Percentiles rank a stretch among this genome's conserved stretches.
Conservation (phyloP, 2,797 vertebrate species). For the Anniella stebbinsi region DNA sequence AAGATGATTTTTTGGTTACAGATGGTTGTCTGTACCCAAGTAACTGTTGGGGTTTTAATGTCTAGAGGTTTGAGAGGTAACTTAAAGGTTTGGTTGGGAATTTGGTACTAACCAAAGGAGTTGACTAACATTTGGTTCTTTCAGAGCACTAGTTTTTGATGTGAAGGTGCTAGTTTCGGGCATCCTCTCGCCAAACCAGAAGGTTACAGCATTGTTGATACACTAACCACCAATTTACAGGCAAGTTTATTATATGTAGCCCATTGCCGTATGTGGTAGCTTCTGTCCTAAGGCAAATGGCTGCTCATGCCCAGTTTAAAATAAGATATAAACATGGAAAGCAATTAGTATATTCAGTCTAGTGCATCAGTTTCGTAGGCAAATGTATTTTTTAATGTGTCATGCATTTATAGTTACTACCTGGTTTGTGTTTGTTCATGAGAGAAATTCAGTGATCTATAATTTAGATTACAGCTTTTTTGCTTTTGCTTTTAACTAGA, state of each 20-base stretch:
- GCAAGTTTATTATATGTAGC: background rate
- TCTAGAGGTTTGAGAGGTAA: background rate
- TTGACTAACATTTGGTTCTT: background rate
- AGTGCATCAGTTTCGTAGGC: background rate
- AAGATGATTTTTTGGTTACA: background rate
- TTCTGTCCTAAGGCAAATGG: background rate
- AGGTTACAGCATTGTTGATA: background rate
- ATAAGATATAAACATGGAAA: background rate
- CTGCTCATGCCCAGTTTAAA: background rate
- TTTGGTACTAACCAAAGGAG: background rate
- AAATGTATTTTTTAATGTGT: background rate
- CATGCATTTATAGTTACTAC: no score
- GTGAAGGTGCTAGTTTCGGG: background rate
- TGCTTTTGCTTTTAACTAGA: no score
- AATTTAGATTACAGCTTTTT: no score
- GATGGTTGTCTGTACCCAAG: background rate
- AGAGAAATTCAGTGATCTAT: no score
- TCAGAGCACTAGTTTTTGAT: background rate
- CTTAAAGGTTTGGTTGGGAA: background rate
- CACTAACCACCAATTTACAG: background rate
- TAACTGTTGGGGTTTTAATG: background rate
- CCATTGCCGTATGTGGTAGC: background rate
- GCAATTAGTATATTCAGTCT: background rate
- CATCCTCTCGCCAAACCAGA: background rate
- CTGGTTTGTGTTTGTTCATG: no score